Percentiles rank a stretch among this genome's conserved stretches.
Conservation (phyloP, 2,888 invertebrate species). For the Hypsopygia costalis region DNA sequence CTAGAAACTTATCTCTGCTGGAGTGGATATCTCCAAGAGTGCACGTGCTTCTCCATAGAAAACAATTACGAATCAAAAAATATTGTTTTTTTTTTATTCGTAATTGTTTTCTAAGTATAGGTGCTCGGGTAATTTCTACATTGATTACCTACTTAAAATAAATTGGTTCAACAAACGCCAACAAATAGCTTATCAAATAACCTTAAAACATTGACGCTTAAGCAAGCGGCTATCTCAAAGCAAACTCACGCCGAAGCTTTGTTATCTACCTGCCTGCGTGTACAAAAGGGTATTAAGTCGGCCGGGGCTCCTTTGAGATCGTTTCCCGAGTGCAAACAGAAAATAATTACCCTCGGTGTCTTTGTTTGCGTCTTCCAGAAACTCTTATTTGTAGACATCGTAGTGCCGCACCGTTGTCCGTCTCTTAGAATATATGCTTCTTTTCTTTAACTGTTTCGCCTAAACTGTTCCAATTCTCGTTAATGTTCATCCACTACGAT, state of each 20-base stretch:
- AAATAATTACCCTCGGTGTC: constrained; percentile 61
- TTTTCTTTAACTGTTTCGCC: no score
- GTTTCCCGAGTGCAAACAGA: constrained; percentile 59
- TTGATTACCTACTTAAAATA: background rate
- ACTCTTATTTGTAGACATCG: constrained; percentile 39
- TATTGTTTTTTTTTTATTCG: no score
- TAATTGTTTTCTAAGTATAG: no score
- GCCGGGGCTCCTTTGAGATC: constrained; percentile 46
- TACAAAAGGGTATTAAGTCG: constrained; percentile 37
- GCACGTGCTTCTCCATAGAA: no score
- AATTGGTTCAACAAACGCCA: constrained; percentile 1
- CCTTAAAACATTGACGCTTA: constrained; percentile 11
- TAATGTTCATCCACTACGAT: no score
- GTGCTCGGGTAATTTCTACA: no score
- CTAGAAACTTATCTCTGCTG: no score
- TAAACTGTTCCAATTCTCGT: no score
- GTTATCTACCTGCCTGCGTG: constrained; percentile 36
- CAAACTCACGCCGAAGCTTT: constrained; percentile 16
- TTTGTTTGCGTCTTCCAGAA: constrained; percentile 63
- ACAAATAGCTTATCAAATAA: constrained; percentile 13
- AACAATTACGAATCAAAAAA: no score
- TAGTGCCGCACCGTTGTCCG: constrained; percentile 26
- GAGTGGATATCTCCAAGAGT: no score
- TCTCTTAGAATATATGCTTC: constrained; percentile 31
- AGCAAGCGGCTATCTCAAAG: constrained; percentile 17